Percentiles rank a stretch among this genome's conserved stretches.
phyloP scores from a whole-genome alignment of 2,888 invertebrate species.

The Neuroscelio doddi region DNA sequence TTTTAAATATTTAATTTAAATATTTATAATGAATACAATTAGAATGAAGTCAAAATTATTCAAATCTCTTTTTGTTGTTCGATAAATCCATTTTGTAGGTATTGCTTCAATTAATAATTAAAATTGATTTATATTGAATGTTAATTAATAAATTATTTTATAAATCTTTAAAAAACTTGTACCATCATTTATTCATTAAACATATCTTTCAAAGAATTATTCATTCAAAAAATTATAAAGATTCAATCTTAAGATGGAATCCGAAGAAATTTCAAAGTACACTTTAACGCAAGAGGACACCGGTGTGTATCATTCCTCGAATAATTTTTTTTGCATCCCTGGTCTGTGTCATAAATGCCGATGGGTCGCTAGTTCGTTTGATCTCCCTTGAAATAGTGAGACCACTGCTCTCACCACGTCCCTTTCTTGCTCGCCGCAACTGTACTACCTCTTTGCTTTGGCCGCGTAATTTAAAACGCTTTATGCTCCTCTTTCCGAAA shows the following conservation, averaged over 20 bases:
- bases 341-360: slow-evolving; percentile 34
- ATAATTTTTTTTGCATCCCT: slow-evolving; percentile 27
- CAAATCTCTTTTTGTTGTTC: no score
- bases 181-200: no score
- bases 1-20: no score
- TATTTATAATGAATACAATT: no score
- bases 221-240: not conserved
- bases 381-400: slow-evolving; percentile 33
- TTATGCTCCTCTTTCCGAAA: not conserved
- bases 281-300: slow-evolving; percentile 7
- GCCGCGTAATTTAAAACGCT: slow-evolving; percentile 12
- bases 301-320: slow-evolving; percentile 29
- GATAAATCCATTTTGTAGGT: no score
- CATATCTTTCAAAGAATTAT: not conserved
- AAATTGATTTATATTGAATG: no score
- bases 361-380: slow-evolving; percentile 35
- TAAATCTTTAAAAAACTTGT: no score
- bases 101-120: no score
- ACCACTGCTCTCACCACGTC: slow-evolving; percentile 13
- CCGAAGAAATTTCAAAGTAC: not conserved
- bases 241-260: not conserved
- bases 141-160: no score
- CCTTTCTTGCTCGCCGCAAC: not conserved
- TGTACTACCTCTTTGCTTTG: slow-evolving; percentile 8
- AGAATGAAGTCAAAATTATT: no score